Evolutionary conservation across 2,113 vertebrate species (phyloP).

Genomic region (Cranoglanis bouderius): DNA sequence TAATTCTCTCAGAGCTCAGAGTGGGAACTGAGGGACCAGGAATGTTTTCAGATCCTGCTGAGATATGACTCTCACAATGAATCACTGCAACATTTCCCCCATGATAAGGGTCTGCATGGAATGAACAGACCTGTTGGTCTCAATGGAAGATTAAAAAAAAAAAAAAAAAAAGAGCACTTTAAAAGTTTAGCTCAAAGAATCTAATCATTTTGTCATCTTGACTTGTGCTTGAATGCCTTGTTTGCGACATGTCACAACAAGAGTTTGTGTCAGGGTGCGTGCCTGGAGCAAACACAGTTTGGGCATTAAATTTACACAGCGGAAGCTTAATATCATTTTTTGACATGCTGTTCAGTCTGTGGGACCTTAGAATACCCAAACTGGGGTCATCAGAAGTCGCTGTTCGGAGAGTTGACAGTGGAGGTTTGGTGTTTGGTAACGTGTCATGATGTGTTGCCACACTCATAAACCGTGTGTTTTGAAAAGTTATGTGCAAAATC

Average conservation of each 20-base stretch:
- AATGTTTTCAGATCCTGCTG: slow-evolving; percentile 35
- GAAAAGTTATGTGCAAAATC: background rate
- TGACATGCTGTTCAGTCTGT: background rate
- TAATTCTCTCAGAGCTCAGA: slow-evolving; percentile 29
- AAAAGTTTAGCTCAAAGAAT: background rate
- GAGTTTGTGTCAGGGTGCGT: slow-evolving; percentile 8
- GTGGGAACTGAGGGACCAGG: slow-evolving; percentile 25
- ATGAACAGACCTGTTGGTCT: background rate
- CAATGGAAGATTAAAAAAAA: background rate
- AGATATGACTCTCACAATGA: slow-evolving; percentile 39
- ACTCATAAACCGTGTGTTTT: background rate
- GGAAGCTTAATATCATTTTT: background rate
- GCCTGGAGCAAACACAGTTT: background rate
- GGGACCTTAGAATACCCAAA: background rate
- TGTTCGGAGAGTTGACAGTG: background rate
- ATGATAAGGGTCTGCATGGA: slow-evolving; percentile 1
- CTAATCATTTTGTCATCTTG: slow-evolving; percentile 10
- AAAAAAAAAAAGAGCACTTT: no score
- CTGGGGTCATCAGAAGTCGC: background rate
- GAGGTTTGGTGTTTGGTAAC: background rate
- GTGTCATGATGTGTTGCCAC: background rate
- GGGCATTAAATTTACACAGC: background rate
- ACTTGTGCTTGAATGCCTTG: background rate
- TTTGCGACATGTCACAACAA: slow-evolving; percentile 36
- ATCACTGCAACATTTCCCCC: background rate